These are phyloP conservation scores for Thrips palmi DNA, from an alignment of 1,140 invertebrate genomes.

Conservation along the genomic window DNA sequence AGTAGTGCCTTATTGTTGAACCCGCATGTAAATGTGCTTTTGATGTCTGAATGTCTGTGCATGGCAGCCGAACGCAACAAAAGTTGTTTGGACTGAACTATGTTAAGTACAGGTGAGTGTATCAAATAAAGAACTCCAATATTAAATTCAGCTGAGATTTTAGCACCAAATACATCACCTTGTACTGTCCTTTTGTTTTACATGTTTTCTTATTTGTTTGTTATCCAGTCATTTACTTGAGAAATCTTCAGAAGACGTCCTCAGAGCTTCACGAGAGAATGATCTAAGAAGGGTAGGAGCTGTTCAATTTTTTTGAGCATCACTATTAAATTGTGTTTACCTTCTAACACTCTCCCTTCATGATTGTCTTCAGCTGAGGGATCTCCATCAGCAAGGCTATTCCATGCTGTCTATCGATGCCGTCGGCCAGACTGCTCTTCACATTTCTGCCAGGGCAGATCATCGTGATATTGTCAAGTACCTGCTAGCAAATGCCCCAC, in stretches of 20 bases:
- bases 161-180: background rate
- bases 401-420: conserved; percentile 71
- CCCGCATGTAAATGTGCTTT: too few relatives aligned
- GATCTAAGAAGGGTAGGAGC: conserved; percentile 44
- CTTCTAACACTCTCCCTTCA: conserved; percentile 8
- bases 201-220: conserved; percentile 12
- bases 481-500: conserved; percentile 65
- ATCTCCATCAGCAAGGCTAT: conserved; percentile 63
- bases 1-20: too few relatives aligned
- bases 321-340: background rate
- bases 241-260: conserved; percentile 57
- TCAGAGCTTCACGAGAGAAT: conserved; percentile 62
- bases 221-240: conserved; percentile 41
- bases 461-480: conserved; percentile 82
- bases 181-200: conserved; percentile 7
- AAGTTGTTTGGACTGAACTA: conserved; percentile 47
- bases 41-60: too few relatives aligned
- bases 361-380: conserved; percentile 40
- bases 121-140: conserved; percentile 4
- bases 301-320: conserved; percentile 1
- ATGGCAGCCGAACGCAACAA: too few relatives aligned
- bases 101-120: conserved; percentile 44
- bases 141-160: too few relatives aligned
- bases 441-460: conserved; percentile 68
- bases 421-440: conserved; percentile 73